Conservation (phyloP, 2,113 vertebrate species). For the Rhipidura dahli region DNA sequence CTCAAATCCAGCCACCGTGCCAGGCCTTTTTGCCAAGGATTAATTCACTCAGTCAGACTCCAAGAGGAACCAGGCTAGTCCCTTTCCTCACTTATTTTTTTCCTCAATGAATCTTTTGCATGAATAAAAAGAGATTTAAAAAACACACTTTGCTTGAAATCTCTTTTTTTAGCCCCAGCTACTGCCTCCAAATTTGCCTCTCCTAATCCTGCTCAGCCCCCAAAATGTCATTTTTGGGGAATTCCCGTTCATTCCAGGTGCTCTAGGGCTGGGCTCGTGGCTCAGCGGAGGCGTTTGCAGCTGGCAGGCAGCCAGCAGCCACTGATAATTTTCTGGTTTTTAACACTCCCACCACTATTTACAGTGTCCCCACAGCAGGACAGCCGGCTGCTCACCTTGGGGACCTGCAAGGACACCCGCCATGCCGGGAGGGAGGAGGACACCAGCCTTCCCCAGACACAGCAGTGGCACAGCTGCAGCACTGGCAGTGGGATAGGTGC, state of each 20-base stretch:
- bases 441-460: neutral
- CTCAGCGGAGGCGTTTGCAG: neutral
- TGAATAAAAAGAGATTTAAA: neutral
- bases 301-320: neutral
- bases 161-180: neutral
- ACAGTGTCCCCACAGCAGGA: neutral
- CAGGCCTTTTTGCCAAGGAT: neutral
- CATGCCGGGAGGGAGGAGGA: fast-evolving
- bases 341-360: conserved; percentile 5
- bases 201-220: neutral
- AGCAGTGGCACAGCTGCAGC: fast-evolving
- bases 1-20: neutral
- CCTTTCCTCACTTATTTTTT: neutral
- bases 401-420: neutral
- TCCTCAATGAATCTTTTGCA: neutral
- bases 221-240: neutral
- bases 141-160: neutral
- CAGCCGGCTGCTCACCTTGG: neutral
- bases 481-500: fast-evolving
- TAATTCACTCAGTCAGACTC: neutral
- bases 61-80: neutral
- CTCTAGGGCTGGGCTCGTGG: neutral
- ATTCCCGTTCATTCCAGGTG: neutral
- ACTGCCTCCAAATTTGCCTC: neutral
- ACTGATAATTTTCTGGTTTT: neutral